Evolutionary conservation across 2,888 invertebrate species (phyloP).

Genomic region (Mythimna vitellina): DNA sequence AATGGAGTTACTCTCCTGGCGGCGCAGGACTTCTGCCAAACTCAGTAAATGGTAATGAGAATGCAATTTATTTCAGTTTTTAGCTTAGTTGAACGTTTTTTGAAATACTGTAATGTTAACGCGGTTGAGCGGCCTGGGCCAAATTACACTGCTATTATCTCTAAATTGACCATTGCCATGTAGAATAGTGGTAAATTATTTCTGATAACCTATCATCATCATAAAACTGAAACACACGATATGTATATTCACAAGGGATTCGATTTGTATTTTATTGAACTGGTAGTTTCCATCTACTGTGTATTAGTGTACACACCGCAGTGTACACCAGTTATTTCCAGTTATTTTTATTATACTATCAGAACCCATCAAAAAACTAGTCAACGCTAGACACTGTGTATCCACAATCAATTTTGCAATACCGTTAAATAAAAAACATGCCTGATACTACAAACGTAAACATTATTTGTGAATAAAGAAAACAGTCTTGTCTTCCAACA

Average conservation of each 20-base stretch:
- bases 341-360: constrained; percentile 25
- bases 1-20: constrained; percentile 84
- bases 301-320: constrained; percentile 19
- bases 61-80: constrained; percentile 79
- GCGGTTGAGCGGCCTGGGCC: constrained; percentile 21
- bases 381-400: background rate
- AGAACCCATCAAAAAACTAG: constrained; percentile 11
- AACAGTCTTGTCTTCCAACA: background rate
- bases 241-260: constrained; percentile 47
- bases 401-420: constrained; percentile 13
- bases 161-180: constrained; percentile 51
- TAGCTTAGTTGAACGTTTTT: constrained; percentile 59
- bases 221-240: constrained; percentile 47
- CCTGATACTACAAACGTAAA: background rate
- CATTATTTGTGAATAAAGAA: constrained; percentile 17
- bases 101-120: constrained; percentile 40
- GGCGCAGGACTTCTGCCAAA: constrained; percentile 83
- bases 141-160: constrained; percentile 56
- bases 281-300: constrained; percentile 28
- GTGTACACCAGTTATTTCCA: constrained; percentile 17
- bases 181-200: constrained; percentile 56
- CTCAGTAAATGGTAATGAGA: constrained; percentile 85
- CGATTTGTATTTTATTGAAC: constrained; percentile 44
- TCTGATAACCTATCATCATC: constrained; percentile 58
- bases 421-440: background rate